phyloP scores from a whole-genome alignment of 2,888 invertebrate species.

The Orthonychiurus folsomi region DNA sequence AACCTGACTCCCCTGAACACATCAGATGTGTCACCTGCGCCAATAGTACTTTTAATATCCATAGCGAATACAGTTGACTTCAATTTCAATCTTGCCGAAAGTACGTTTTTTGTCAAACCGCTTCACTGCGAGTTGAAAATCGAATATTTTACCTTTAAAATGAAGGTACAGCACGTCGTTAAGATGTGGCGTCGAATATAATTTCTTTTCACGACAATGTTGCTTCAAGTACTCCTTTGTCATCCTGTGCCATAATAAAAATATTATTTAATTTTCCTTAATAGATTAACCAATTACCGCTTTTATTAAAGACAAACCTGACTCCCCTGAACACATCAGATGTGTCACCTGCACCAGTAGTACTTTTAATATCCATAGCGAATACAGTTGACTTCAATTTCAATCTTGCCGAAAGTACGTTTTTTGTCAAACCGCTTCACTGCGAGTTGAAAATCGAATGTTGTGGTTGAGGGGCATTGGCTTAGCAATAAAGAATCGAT shows the following conservation, averaged over 20 bases:
- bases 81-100: too few relatives aligned
- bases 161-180: slow-evolving; percentile 92
- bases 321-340: neutral
- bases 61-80: too few relatives aligned
- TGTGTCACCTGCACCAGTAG: neutral
- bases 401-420: too few relatives aligned
- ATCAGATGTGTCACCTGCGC: neutral
- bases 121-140: too few relatives aligned
- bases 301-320: neutral
- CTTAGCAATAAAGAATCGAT: too few relatives aligned
- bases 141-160: slow-evolving; percentile 63
- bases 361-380: too few relatives aligned
- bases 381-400: too few relatives aligned
- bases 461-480: too few relatives aligned
- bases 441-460: neutral
- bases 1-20: neutral
- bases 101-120: too few relatives aligned
- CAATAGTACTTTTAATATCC: too few relatives aligned
- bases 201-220: slow-evolving; percentile 71
- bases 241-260: slow-evolving; percentile 53
- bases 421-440: too few relatives aligned
- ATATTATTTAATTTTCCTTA: too few relatives aligned
- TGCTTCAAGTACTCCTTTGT: slow-evolving; percentile 70
- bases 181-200: slow-evolving; percentile 77
- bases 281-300: neutral